phyloP scores from a whole-genome alignment of 1,140 invertebrate species.

The Tetramorium simillimum region DNA sequence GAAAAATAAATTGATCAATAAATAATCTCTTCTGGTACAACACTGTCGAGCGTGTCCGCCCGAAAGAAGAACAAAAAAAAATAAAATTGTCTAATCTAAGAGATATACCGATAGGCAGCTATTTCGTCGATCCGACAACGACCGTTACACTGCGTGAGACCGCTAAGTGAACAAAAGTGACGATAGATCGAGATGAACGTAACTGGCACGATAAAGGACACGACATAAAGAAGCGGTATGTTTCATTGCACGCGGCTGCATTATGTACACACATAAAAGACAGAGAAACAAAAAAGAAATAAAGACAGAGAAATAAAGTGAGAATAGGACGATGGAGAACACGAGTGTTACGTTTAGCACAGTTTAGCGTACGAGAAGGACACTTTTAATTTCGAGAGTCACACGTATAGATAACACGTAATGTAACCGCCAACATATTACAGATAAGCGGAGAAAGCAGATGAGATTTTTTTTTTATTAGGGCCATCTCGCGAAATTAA shows the following conservation, averaged over 20 bases:
- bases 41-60: not conserved
- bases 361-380: slow-evolving; percentile 2
- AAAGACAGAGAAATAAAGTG: not conserved
- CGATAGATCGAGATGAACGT: not conserved
- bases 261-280: slow-evolving; percentile 11
- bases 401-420: not conserved
- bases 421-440: not conserved
- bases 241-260: slow-evolving; percentile 17
- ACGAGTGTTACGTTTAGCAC: slow-evolving; percentile 8
- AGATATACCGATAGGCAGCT: not conserved
- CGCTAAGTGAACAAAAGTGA: slow-evolving; percentile 17
- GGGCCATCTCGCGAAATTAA: slow-evolving; percentile 26
- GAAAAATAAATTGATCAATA: not conserved
- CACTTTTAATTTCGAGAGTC: slow-evolving; percentile 41
- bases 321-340: not conserved
- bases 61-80: not conserved
- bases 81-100: not conserved
- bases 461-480: slow-evolving; percentile 48
- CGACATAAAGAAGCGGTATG: slow-evolving; percentile 48
- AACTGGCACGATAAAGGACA: slow-evolving; percentile 39
- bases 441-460: slow-evolving; percentile 46
- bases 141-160: not conserved
- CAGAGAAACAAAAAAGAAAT: not conserved
- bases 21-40: not conserved
- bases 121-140: not conserved